These are phyloP conservation scores for Drosophila oshimai DNA, from an alignment of 1,140 invertebrate species.

Conservation along the genomic window DNA sequence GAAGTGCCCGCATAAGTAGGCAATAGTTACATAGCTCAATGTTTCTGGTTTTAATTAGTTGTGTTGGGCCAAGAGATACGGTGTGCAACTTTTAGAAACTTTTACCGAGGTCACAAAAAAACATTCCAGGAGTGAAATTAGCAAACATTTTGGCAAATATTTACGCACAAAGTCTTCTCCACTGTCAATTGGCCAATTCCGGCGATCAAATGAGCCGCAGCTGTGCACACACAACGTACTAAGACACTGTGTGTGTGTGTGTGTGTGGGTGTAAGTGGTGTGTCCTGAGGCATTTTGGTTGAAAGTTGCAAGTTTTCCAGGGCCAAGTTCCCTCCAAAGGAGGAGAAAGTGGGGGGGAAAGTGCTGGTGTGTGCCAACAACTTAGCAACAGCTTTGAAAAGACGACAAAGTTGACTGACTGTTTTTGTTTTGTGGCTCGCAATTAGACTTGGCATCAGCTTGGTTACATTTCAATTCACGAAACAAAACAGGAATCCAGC, in stretches of 20 bases:
- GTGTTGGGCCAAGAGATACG: not conserved
- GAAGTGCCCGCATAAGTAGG: conserved; percentile 40
- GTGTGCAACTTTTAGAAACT: not conserved
- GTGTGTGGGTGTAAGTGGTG: not conserved
- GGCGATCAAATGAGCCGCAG: conserved; percentile 76
- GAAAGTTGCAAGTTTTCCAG: conserved; percentile 7
- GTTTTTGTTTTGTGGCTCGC: conserved; percentile 34
- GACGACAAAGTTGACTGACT: conserved; percentile 44
- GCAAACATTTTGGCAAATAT: conserved; percentile 79
- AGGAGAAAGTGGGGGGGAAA: not conserved
- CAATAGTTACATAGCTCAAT: not conserved
- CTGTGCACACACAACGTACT: conserved; percentile 56
- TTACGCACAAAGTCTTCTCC: conserved; percentile 54
- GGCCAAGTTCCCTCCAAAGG: not conserved
- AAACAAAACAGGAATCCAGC: not conserved
- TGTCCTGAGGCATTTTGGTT: conserved; percentile 25
- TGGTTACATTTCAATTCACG: conserved; percentile 21
- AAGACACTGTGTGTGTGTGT: not conserved
- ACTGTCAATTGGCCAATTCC: conserved; percentile 61
- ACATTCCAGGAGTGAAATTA: conserved; percentile 61
- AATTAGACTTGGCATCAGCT: conserved; percentile 26
- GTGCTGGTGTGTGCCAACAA: conserved; percentile 37
- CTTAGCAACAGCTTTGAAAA: conserved; percentile 48
- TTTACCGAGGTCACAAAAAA: not conserved
- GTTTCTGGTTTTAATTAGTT: conserved; percentile 41